Percentiles rank a stretch among this genome's conserved stretches.
phyloP scores from a whole-genome alignment of 2,888 invertebrate species.

The Rhopalosiphum nymphaeae region DNA sequence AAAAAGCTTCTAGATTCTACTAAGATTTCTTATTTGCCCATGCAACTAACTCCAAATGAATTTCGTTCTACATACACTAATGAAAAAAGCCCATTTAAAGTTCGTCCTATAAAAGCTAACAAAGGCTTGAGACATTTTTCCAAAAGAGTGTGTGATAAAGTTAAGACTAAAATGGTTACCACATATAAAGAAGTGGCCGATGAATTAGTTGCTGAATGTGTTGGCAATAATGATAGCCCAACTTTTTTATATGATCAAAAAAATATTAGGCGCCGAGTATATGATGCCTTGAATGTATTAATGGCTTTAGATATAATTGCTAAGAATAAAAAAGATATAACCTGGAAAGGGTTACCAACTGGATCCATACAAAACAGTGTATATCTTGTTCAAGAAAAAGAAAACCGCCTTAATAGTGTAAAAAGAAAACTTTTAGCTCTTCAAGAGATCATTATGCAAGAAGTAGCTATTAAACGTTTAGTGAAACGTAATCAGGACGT shows the following conservation, averaged over 20 bases:
- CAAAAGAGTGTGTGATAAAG: conserved; percentile 63
- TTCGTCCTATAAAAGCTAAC: conserved; percentile 57
- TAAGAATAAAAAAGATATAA: conserved; percentile 63
- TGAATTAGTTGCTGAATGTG: conserved; percentile 62
- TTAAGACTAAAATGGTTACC: conserved; percentile 60
- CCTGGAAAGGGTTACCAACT: conserved; percentile 61
- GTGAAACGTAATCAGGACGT: conserved; percentile 54
- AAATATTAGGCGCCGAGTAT: conserved; percentile 61
- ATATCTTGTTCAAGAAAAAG: conserved; percentile 64
- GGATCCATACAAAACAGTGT: conserved; percentile 60
- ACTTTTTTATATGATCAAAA: conserved; percentile 64
- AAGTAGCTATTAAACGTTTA: conserved; percentile 55
- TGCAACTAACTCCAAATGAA: conserved; percentile 56
- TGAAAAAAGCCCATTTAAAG: conserved; percentile 58
- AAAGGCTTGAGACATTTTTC: conserved; percentile 64
- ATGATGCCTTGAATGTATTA: conserved; percentile 64
- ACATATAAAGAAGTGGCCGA: conserved; percentile 64
- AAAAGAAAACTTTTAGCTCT: conserved; percentile 62
- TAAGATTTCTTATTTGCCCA: conserved; percentile 59
- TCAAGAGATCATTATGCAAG: conserved; percentile 63
- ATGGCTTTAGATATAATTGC: conserved; percentile 62
- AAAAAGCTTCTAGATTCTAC: conserved; percentile 60
- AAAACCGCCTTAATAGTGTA: conserved; percentile 56
- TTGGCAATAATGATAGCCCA: conserved; percentile 44
- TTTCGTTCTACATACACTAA: conserved; percentile 43